phyloP scores from a whole-genome alignment of 2,797 vertebrate genomes.

The Acestrorhynchus altus region DNA sequence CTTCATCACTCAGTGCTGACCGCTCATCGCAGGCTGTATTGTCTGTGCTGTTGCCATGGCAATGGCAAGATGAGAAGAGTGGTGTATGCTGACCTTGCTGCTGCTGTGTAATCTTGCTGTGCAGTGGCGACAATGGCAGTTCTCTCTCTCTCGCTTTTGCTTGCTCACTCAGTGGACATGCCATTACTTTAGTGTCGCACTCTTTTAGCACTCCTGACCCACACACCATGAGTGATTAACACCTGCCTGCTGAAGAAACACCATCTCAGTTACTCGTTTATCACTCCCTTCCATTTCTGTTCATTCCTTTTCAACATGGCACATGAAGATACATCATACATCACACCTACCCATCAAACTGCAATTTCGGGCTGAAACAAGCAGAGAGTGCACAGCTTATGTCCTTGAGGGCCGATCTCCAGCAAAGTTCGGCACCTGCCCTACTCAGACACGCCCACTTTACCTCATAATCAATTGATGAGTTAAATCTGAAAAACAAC shows the following conservation, averaged over 20 bases:
- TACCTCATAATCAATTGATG: too few species aligned
- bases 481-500: too few species aligned
- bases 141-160: not conserved
- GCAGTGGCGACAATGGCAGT: not conserved
- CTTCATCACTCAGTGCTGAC: not conserved
- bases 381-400: too few species aligned
- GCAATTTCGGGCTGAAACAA: too few species aligned
- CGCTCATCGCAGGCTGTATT: not conserved
- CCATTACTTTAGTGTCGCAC: not conserved
- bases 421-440: too few species aligned
- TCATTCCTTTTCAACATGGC: not conserved
- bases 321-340: not conserved
- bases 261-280: not conserved
- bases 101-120: not conserved
- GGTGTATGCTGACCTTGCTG: not conserved
- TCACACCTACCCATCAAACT: too few species aligned
- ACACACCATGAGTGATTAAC: not conserved
- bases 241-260: not conserved
- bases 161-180: not conserved
- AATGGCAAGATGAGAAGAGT: not conserved
- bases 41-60: not conserved
- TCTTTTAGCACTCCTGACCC: not conserved
- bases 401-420: too few species aligned
- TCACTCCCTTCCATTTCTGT: not conserved
- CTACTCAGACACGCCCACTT: too few species aligned